Base-by-base conservation (phyloP, 2,113 vertebrate species). In the Riparia riparia region DNA sequence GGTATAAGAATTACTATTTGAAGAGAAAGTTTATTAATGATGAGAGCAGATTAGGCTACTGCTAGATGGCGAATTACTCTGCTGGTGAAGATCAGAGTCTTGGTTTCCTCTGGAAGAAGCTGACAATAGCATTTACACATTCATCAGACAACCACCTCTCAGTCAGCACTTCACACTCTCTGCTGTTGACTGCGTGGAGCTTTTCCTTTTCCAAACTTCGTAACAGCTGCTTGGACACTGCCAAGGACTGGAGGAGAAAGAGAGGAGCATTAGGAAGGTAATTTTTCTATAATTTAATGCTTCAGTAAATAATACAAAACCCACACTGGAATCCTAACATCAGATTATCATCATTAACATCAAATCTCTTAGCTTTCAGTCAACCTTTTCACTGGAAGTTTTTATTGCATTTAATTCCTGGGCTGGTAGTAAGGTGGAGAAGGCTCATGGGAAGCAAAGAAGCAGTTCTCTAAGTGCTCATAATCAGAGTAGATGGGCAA, bases 101-200 rank as follows among this genome's bases (percentile, higher is more conserved):
- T 60, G 98, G 93, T 73, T 98, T 99, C 65, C 42, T 97, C 97
- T 98, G 98, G 82, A 99, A 97, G 97, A 99, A 99, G 93, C 24
- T 98, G 95, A 97, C 97, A 92, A 99, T 41, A 18, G 99, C 99
- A 45, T 95, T 98, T 65, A 98, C 2, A 66, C 98, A 99, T 72
- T 99, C 99, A 5, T 99, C 98, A 2, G 99, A 99, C 17, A 77
- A 56, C 98, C 98, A 99, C 64, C 98, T 98, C 93, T 98, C 98
- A 2, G 4, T 73, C 83, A 99, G 97, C 12, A 95, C 53, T 42
- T 98, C 97, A 95, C 98, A 98, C 69, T 99, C 99, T 5, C 98
- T 97, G 0, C 96, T 86, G 65, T 99, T 99, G 42, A 98, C 91
- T 0, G 93, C 92, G 5, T 99, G 97, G 4, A 99, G 98, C 14